These are phyloP conservation scores for Phycodurus eques DNA, from an alignment of 2,113 vertebrate genomes.

Conservation along the genomic window DNA sequence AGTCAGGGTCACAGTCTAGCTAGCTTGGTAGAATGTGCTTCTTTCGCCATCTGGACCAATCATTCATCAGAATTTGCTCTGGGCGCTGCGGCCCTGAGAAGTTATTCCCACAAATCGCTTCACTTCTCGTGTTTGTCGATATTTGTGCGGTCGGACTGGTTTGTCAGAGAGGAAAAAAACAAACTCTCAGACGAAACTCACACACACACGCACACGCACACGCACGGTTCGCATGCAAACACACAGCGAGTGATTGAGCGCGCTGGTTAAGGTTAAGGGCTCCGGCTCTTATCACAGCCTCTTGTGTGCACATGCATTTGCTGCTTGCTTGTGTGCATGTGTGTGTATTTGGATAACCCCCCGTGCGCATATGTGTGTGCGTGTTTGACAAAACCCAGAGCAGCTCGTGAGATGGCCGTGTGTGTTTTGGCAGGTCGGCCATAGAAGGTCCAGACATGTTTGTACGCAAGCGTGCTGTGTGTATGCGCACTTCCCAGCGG, in stretches of 20 bases:
- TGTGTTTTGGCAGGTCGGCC: constrained; percentile 66
- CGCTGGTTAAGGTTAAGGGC: constrained; percentile 40
- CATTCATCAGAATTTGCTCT: constrained; percentile 70
- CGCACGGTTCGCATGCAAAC: constrained; percentile 13
- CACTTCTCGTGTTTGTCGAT: constrained; percentile 23
- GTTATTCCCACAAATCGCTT: constrained; percentile 29
- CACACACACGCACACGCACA: constrained; percentile 3
- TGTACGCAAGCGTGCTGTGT: constrained; percentile 30
- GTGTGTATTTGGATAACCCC: constrained; percentile 36
- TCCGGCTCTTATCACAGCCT: constrained; percentile 49
- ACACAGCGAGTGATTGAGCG: constrained; percentile 33
- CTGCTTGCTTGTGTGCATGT: constrained; percentile 11
- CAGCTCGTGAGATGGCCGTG: constrained; percentile 46
- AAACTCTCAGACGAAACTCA: constrained; percentile 55
- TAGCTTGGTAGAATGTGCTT: constrained; percentile 60
- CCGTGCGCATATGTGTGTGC: constrained; percentile 8
- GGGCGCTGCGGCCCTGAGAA: constrained; percentile 50
- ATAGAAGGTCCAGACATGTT: constrained; percentile 43
- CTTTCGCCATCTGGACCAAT: constrained; percentile 58
- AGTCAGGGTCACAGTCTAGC: constrained; percentile 14
- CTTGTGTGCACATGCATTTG: constrained; percentile 29
- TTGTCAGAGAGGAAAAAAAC: constrained; percentile 52
- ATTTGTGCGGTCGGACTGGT: constrained; percentile 56
- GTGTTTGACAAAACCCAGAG: constrained; percentile 63
- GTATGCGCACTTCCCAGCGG: constrained; percentile 23